A percentile compares a stretch with the other conserved stretches of the same genome.
Conservation (phyloP, 2,113 vertebrate genomes). For the Spheniscus mendiculus region DNA sequence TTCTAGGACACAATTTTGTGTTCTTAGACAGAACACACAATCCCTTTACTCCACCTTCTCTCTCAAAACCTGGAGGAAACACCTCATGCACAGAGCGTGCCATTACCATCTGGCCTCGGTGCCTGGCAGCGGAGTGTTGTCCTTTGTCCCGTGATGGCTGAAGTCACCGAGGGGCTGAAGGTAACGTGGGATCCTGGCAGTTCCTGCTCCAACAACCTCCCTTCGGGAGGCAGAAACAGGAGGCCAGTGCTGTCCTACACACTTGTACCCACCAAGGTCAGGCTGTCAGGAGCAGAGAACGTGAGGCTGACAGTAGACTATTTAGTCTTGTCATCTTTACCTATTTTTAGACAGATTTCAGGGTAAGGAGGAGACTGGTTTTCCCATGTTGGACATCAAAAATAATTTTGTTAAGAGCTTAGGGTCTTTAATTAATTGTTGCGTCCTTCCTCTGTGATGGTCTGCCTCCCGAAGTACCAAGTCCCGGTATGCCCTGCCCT, state of each 20-base stretch:
- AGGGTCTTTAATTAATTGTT: background rate
- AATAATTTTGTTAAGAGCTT: background rate
- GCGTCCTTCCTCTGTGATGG: background rate
- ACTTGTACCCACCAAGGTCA: background rate
- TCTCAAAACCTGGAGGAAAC: background rate
- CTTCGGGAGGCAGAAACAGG: background rate
- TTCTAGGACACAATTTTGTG: background rate
- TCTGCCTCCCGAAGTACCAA: no score
- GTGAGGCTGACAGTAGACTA: background rate
- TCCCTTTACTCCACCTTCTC: background rate
- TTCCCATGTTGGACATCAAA: background rate
- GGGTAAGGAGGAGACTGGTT: background rate
- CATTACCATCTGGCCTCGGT: accelerated
- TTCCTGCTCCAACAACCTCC: background rate
- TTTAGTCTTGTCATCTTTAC: background rate
- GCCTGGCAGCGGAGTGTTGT: background rate
- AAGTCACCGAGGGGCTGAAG: background rate
- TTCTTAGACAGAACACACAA: background rate
- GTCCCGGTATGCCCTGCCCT: background rate
- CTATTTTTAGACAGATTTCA: background rate
- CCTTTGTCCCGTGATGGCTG: background rate
- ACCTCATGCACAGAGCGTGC: accelerated
- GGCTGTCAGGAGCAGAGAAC: background rate
- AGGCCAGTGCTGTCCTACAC: accelerated
- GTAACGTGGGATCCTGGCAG: background rate